phyloP scores from a whole-genome alignment of 53 echinoderm and acorn worm species.

The Apostichopus leukothele region DNA sequence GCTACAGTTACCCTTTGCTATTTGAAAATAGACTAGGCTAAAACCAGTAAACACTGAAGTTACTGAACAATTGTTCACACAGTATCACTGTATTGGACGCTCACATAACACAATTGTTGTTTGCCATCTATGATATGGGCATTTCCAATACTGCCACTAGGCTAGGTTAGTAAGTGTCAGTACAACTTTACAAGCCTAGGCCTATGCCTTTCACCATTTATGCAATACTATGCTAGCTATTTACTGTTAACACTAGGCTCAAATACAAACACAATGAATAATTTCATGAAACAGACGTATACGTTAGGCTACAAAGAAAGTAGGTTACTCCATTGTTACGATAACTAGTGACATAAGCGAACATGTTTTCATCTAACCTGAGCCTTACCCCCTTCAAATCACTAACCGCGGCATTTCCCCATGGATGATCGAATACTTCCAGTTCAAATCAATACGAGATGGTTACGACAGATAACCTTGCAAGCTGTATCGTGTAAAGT shows the following conservation, averaged over 20 bases:
- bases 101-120: too few relatives aligned
- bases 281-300: constrained; percentile 1
- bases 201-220: too few relatives aligned
- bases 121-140: too few relatives aligned
- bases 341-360: not conserved
- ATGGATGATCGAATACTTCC: constrained; percentile 38
- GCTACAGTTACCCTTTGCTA: too few relatives aligned
- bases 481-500: constrained; percentile 34
- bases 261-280: constrained; percentile 26
- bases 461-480: constrained; percentile 44
- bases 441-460: constrained; percentile 47
- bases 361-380: not conserved
- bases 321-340: not conserved
- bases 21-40: too few relatives aligned
- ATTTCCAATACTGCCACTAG: too few relatives aligned
- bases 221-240: not conserved
- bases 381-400: constrained; percentile 22
- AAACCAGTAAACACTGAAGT: too few relatives aligned
- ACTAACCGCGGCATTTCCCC: not conserved
- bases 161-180: too few relatives aligned
- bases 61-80: too few relatives aligned
- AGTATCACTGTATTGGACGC: too few relatives aligned
- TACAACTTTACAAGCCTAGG: too few relatives aligned
- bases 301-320: constrained; percentile 44
- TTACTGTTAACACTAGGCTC: constrained; percentile 33